Percentiles rank a stretch among this genome's conserved stretches.
phyloP scores from a whole-genome alignment of 2,797 vertebrate species.

The Borostomias antarcticus region DNA sequence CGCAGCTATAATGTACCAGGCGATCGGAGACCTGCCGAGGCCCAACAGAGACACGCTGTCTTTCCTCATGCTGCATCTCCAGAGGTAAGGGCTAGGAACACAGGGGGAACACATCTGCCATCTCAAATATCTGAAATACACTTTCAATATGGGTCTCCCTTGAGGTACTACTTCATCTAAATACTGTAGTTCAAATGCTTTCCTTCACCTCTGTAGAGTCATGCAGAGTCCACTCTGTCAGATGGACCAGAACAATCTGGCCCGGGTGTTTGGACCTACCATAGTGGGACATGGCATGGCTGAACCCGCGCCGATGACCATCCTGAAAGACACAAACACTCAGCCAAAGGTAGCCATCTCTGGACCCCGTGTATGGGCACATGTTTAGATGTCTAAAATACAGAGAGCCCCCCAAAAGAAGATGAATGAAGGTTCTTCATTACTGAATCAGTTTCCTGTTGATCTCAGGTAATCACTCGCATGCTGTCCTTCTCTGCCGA shows the following conservation, averaged over 20 bases:
- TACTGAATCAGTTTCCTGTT: not conserved
- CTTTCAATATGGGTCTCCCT: not conserved
- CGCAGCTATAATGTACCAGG: constrained; percentile 56
- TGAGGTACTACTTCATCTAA: not conserved
- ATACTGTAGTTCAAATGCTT: not conserved
- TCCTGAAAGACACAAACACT: constrained; percentile 80
- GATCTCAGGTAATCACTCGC: constrained; percentile 72
- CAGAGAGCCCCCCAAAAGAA: not conserved
- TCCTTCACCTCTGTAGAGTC: constrained; percentile 55
- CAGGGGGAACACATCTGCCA: too few relatives aligned
- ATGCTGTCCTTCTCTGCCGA: constrained; percentile 65
- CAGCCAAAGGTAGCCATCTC: constrained; percentile 75
- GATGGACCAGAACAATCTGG: constrained; percentile 84
- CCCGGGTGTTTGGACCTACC: constrained; percentile 84
- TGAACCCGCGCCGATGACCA: constrained; percentile 76
- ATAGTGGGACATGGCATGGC: constrained; percentile 80
- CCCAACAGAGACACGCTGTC: constrained; percentile 84
- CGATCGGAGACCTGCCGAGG: constrained; percentile 75
- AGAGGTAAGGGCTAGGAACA: too few relatives aligned
- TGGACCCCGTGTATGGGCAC: not conserved
- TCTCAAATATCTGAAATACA: not conserved
- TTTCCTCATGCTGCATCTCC: constrained; percentile 85
- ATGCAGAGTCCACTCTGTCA: constrained; percentile 71
- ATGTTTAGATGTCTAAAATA: not conserved
- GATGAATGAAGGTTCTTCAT: too few relatives aligned